These are phyloP conservation scores for Pachyuromys duprasi DNA, from an alignment of 2,797 vertebrate species.

Conservation along the genomic window DNA sequence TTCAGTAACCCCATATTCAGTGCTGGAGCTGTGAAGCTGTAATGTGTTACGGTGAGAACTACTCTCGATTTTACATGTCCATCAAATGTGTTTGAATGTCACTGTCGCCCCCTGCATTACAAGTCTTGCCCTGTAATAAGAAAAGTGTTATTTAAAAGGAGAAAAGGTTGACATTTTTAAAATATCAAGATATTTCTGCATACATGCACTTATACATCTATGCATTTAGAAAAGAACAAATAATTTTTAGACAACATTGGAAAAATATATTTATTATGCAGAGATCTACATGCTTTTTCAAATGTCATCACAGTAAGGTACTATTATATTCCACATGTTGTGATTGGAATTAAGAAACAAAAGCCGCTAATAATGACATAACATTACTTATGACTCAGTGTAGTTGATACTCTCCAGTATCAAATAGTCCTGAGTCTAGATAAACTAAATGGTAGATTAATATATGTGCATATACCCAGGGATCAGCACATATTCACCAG, in stretches of 20 bases:
- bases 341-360: conserved; percentile 38
- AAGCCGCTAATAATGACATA: not conserved
- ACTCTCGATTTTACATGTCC: not conserved
- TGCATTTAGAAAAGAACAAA: not conserved
- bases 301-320: not conserved
- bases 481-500: not conserved
- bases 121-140: not conserved
- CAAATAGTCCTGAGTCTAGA: conserved; percentile 7
- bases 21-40: not conserved
- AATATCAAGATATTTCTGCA: not conserved
- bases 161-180: not conserved
- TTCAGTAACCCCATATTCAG: conserved; percentile 1
- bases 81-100: not conserved
- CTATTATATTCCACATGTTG: conserved; percentile 1
- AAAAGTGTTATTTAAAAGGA: not conserved
- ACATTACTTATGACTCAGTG: conserved; percentile 8
- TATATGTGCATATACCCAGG: not conserved
- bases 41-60: conserved; percentile 31
- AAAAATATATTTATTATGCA: conserved; percentile 21
- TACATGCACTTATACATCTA: not conserved
- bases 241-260: not conserved
- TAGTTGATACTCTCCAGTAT: not conserved
- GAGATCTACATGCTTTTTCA: not conserved
- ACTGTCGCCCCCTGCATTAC: not conserved
- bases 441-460: conserved; percentile 34